These are phyloP conservation scores for Pelobates cultripes DNA, from an alignment of 2,797 vertebrate genomes.

Conservation along the genomic window DNA sequence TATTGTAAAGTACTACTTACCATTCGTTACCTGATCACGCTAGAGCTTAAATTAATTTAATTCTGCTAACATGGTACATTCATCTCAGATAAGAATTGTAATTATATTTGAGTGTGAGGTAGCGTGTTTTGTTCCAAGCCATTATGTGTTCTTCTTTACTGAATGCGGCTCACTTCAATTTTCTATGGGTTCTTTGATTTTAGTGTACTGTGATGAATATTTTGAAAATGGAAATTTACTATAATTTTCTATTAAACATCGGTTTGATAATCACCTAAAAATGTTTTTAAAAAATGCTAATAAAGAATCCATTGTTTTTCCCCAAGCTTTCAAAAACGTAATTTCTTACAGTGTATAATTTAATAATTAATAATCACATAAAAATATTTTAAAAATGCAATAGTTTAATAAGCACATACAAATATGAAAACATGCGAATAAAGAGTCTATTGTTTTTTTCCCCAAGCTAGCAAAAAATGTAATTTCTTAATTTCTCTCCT, in stretches of 20 bases:
- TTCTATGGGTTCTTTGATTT: neutral
- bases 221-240: neutral
- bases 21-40: no score
- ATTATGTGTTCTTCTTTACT: neutral
- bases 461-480: no score
- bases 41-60: neutral
- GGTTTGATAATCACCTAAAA: neutral
- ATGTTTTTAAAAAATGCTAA: neutral
- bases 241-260: neutral
- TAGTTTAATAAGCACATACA: no score
- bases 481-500: no score
- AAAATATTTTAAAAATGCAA: no score
- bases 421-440: no score
- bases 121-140: neutral
- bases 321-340: no score
- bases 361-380: no score
- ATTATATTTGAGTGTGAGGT: slow-evolving; percentile 20
- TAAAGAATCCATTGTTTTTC: no score
- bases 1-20: no score
- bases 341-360: no score
- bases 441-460: no score
- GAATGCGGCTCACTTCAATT: neutral
- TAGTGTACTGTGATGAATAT: neutral
- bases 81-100: slow-evolving; percentile 6
- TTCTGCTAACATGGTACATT: slow-evolving; percentile 9